phyloP scores from a whole-genome alignment of 1,140 invertebrate species.

The Hyles euphorbiae region DNA sequence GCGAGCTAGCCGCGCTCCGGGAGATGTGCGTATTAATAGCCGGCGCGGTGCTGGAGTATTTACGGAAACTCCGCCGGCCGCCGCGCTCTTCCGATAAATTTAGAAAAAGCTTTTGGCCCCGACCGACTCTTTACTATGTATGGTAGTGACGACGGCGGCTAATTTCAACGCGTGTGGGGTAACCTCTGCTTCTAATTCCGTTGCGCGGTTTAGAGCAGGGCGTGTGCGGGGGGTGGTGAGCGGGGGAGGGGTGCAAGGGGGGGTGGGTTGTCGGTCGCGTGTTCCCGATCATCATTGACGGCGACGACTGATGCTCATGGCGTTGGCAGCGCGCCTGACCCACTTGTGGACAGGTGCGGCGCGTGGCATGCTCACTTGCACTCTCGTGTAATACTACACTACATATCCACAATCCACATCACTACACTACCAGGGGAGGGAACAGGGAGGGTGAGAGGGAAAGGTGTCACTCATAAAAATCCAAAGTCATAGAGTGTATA shows the following conservation, averaged over 20 bases:
- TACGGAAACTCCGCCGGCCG: constrained; percentile 42
- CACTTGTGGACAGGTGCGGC: constrained; percentile 35
- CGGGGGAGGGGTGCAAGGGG: not conserved
- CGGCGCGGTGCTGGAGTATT: constrained; percentile 38
- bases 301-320: constrained; percentile 21
- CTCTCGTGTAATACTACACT: constrained; percentile 23
- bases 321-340: constrained; percentile 39
- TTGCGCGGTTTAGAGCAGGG: not conserved
- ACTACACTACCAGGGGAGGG: not conserved
- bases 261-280: not conserved
- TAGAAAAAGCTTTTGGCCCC: constrained; percentile 59
- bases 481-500: constrained; percentile 66
- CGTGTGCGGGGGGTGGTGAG: too few species aligned
- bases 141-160: constrained; percentile 57
- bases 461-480: constrained; percentile 14
- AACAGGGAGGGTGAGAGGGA: not conserved
- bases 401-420: not conserved
- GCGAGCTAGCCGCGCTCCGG: constrained; percentile 36
- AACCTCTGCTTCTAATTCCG: constrained; percentile 37
- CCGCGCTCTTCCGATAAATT: constrained; percentile 46
- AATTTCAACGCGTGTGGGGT: constrained; percentile 51
- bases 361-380: constrained; percentile 10
- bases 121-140: constrained; percentile 70
- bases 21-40: constrained; percentile 55
- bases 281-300: constrained; percentile 1